Percentiles rank a stretch among this genome's conserved stretches.
Evolutionary conservation across 2,113 vertebrate genomes (phyloP).

Genomic region (Myotis lucifugus): DNA sequence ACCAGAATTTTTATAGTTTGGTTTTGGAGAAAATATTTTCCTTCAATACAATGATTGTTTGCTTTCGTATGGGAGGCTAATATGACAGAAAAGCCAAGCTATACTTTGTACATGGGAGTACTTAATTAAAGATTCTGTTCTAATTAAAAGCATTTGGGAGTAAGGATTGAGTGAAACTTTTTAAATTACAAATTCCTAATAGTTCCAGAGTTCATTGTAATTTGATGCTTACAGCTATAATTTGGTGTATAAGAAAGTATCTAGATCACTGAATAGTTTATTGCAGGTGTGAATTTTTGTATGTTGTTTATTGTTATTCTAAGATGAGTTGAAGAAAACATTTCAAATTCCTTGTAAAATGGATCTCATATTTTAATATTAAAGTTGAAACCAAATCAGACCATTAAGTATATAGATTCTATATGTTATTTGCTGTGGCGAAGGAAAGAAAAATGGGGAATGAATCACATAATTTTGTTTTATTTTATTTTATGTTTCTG

Average conservation of each 20-base stretch:
- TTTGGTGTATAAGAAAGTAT: constrained; percentile 49
- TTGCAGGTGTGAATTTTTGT: background rate
- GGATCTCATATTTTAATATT: background rate
- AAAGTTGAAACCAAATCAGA: background rate
- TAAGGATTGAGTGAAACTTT: constrained; percentile 75
- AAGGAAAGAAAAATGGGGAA: background rate
- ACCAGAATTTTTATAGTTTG: background rate
- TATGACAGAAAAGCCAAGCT: constrained; percentile 76
- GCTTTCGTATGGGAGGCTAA: constrained; percentile 77
- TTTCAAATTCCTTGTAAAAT: background rate
- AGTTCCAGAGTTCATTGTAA: constrained; percentile 78
- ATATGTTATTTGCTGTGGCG: background rate
- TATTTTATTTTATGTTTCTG: background rate
- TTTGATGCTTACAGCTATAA: constrained; percentile 73
- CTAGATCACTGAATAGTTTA: constrained; percentile 49
- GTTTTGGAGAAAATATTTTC: constrained; percentile 1
- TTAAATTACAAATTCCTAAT: constrained; percentile 83
- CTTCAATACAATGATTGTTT: constrained; percentile 72
- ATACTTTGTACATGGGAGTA: constrained; percentile 79
- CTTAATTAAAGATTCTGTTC: constrained; percentile 80
- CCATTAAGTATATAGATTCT: background rate
- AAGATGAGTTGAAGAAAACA: background rate
- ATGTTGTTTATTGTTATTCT: constrained; percentile 1
- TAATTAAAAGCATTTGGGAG: constrained; percentile 84
- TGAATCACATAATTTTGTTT: background rate